phyloP scores from a whole-genome alignment of 2,113 vertebrate species.

The Menura novaehollandiae region DNA sequence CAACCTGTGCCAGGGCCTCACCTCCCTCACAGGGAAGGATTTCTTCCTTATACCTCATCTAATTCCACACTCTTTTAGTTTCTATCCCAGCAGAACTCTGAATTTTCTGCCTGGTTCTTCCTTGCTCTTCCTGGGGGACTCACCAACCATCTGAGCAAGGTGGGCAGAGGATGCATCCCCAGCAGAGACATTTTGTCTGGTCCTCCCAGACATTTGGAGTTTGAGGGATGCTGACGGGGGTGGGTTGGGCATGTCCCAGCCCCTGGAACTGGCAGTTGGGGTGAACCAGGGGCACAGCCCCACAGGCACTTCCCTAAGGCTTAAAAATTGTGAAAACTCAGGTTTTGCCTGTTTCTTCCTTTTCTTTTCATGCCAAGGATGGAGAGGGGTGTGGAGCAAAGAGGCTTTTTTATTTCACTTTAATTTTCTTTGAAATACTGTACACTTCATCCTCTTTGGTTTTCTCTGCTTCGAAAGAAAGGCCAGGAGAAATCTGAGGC shows the following conservation, averaged over 20 bases:
- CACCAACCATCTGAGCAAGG: accelerated
- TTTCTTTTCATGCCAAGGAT: neutral
- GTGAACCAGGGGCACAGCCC: neutral
- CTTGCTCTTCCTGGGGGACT: neutral
- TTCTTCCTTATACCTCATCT: neutral
- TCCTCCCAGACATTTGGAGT: neutral
- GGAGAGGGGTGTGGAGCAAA: neutral
- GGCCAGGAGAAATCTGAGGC: neutral
- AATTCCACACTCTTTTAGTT: neutral
- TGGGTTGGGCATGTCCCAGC: neutral
- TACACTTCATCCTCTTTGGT: neutral
- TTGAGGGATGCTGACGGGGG: neutral
- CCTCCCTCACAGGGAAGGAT: neutral
- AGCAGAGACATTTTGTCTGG: neutral
- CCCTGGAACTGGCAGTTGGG: neutral
- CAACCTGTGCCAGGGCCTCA: neutral
- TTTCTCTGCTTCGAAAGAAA: neutral
- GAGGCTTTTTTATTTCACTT: neutral
- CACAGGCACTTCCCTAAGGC: neutral
- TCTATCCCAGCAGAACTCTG: neutral
- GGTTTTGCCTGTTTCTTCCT: neutral
- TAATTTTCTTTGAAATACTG: neutral
- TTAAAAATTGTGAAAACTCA: neutral
- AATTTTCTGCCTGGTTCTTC: neutral
- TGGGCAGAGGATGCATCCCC: neutral